These are phyloP conservation scores for Barypeithes pellucidus DNA, from an alignment of 2,888 invertebrate species.

Conservation along the genomic window DNA sequence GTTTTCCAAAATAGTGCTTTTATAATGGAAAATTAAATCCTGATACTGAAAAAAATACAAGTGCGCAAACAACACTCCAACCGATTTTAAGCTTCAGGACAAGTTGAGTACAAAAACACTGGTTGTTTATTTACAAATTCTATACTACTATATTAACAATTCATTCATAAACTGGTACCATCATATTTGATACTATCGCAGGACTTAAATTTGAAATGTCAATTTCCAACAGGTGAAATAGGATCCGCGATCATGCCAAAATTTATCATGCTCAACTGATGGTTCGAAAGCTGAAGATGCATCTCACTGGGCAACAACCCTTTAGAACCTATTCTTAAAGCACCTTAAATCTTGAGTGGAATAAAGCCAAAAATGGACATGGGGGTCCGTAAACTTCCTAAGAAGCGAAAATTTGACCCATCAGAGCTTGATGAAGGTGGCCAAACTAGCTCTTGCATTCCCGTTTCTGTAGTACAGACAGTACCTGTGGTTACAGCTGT, in stretches of 20 bases:
- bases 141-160: conserved; percentile 65
- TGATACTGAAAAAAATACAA: conserved; percentile 4
- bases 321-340: conserved; percentile 62
- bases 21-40: conserved; percentile 28
- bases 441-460: conserved; percentile 62
- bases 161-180: conserved; percentile 68
- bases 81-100: conserved; percentile 58
- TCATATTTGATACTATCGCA: conserved; percentile 37
- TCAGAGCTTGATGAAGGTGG: conserved; percentile 80
- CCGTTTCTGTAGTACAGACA: conserved; percentile 68
- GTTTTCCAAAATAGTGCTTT: conserved; percentile 58
- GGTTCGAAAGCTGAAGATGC: conserved; percentile 34
- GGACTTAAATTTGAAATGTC: conserved; percentile 26
- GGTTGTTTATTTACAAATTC: conserved; percentile 70
- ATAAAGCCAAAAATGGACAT: conserved; percentile 66
- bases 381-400: conserved; percentile 88
- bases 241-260: conserved; percentile 5
- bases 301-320: conserved; percentile 53
- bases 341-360: conserved; percentile 11
- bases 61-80: not conserved
- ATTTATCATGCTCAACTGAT: conserved; percentile 16
- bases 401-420: conserved; percentile 92
- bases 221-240: conserved; percentile 27
- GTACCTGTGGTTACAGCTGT: conserved; percentile 66
- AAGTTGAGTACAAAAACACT: conserved; percentile 41